phyloP scores from a whole-genome alignment of 2,888 invertebrate species.

The Mayetiola destructor region DNA sequence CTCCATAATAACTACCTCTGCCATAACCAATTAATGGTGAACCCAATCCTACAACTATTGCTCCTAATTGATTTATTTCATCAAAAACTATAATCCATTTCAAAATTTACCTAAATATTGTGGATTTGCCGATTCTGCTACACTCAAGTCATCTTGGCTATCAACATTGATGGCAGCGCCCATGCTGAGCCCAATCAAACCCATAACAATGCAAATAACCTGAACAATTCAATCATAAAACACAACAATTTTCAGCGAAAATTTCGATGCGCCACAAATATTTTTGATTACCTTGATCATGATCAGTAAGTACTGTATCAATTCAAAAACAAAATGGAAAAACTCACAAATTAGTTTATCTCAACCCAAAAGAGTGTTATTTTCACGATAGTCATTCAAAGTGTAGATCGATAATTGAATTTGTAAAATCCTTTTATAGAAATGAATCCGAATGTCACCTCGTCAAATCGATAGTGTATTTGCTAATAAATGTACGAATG shows the following conservation, averaged over 20 bases:
- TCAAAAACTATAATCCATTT: background rate
- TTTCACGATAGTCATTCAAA: background rate
- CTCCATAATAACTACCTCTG: background rate
- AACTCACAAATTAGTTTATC: no score
- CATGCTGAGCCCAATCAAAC: background rate
- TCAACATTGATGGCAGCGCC: background rate
- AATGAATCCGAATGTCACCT: background rate
- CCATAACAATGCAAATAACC: background rate
- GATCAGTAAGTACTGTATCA: background rate
- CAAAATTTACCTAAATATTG: background rate
- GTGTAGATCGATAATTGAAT: background rate
- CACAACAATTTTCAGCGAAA: background rate
- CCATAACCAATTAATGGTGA: background rate
- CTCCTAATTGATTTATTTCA: no score
- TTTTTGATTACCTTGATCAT: constrained; percentile 1
- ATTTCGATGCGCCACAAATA: background rate
- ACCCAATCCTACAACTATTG: background rate
- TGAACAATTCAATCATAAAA: background rate
- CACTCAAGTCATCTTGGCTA: background rate
- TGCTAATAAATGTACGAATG: background rate
- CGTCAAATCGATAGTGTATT: background rate
- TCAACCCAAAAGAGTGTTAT: background rate
- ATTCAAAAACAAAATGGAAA: no score
- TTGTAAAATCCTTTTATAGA: background rate
- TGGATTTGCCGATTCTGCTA: background rate